Evolutionary conservation across 2,888 invertebrate genomes (phyloP), one percentile per base, ranked within the genome.

Genomic region (Chrysomela aeneicollis): DNA sequence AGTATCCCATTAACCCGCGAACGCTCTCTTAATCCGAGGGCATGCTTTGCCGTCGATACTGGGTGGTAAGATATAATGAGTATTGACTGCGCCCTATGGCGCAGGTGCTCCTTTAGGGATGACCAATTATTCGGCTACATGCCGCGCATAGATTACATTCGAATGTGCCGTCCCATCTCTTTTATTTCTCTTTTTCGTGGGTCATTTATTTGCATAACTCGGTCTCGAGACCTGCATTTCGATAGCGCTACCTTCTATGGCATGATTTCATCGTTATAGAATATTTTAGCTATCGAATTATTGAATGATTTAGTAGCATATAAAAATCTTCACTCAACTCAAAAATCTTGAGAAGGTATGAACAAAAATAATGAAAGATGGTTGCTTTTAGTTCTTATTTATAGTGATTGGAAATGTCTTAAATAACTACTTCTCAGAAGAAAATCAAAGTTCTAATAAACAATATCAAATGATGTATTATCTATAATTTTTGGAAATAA

Each of bases 81-180:
- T 61, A 67, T 62, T 71, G 71, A 71, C 66, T 71, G 71, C 71
- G 63, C 67, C 71, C 71, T 66, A 66, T 61, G 35, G 71, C 64
- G 69, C 71, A 71, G 71, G 67, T 71, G 71, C 69, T 69, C 68
- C 63, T 67, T 71, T 67, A 69, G 69, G 71, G 71, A 69, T 67
- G 69, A 62, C 71, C 71, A 71, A 71, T 71, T 71, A 71, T 71
- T 71, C 64, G 68, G 66, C 67, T 71, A 69, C 71, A 69, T 67
- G 69, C 71, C 60, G 71, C 61, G 71, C 63, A 71, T 66, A 64
- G 69, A 69, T 71, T 71, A 69, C 67, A 71, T 71, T 71, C 67
- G 63, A 69, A 71, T 71, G 66, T 67, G 63, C 61, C 61, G 65
- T 69, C 54, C 67, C 59, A 51, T 60, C 59, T 60, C 42, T 62